Base-by-base conservation (phyloP, 35 echinoderm and acorn worm species). In the Lytechinus variegatus region DNA sequence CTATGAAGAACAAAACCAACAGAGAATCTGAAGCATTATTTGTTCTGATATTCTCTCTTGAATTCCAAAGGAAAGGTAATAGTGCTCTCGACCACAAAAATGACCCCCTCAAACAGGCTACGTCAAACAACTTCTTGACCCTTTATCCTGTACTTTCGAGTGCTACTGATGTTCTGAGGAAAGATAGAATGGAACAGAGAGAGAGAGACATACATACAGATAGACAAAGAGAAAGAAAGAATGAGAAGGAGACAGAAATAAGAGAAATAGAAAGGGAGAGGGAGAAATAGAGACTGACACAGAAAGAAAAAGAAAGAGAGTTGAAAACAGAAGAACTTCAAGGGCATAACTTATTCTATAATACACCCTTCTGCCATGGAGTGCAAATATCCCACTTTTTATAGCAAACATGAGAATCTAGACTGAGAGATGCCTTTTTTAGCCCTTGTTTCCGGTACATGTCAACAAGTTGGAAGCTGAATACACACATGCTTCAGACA, bases 401-500 rank as follows among this genome's bases (percentile, higher is more conserved):
- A 21, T 6, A 79, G 66, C 66, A 79, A 79, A 79, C 66, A 79
- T 79, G n/a, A 79, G 9, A 58, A 58, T 58, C 56, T 58, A 58
- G 56, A 58, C 3, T 79, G 66, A 79, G 66, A n/a, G 66, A 79
- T 79, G 66, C 88, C 24, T 90, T 90, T 90, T 90, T 88, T 88
- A 14, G 16, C 87, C 88, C 28, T 16, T 90, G 88, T 90, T 90
- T 90, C 88, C 88, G 88, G 52, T 90, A 52, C 88, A 90, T 90
- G 88, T 90, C 88, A 90, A 90, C 88, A 90, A 90, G 52, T 52
- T 52, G 88, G 52, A 14, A 54, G 52, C 88, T 90, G 88, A 52
- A 90, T 21, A 44, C 10, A 54, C 88, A 90, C 88, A 90, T 90
- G 88, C 28, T 54, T 54, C 29, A 44, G 88, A 90, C 88, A 54